A percentile compares a stretch with the other conserved stretches of the same genome.
Conservation (phyloP, 2,888 invertebrate species). For the Pristionchus entomophagus region DNA sequence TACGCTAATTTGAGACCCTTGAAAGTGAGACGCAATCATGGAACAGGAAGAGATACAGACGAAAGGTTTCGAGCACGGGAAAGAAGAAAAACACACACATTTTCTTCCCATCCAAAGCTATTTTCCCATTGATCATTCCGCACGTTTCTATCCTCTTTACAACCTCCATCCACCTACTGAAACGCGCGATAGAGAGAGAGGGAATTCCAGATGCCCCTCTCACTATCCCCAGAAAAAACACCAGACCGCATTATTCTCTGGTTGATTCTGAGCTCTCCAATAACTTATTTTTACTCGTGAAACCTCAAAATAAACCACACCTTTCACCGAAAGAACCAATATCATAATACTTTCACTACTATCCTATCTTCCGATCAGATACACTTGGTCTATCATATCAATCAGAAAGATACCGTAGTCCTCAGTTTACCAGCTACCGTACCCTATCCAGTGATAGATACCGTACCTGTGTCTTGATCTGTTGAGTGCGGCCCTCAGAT, state of each 20-base stretch:
- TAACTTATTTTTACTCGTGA: too few species aligned
- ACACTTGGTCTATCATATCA: neutral
- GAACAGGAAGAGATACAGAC: neutral
- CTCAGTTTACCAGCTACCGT: neutral
- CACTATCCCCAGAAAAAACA: neutral
- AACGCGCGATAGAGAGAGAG: too few species aligned
- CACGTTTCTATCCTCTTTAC: too few species aligned
- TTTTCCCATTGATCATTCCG: neutral
- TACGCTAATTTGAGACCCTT: neutral
- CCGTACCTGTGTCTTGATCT: conserved; percentile 21
- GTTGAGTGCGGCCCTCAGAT: conserved; percentile 6
- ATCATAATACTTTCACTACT: too few species aligned
- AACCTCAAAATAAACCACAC: too few species aligned
- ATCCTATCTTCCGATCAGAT: neutral
- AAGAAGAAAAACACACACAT: neutral
- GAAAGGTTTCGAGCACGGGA: neutral
- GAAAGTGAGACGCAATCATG: neutral
- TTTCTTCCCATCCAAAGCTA: neutral
- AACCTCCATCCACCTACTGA: too few species aligned
- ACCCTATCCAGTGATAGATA: neutral
- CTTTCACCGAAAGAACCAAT: too few species aligned
- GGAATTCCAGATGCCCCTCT: neutral
- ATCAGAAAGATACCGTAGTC: neutral
- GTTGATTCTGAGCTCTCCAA: too few species aligned
- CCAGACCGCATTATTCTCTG: too few species aligned